phyloP scores from a whole-genome alignment of 2,797 vertebrate genomes.

The Typhlichthys eigenmanni region DNA sequence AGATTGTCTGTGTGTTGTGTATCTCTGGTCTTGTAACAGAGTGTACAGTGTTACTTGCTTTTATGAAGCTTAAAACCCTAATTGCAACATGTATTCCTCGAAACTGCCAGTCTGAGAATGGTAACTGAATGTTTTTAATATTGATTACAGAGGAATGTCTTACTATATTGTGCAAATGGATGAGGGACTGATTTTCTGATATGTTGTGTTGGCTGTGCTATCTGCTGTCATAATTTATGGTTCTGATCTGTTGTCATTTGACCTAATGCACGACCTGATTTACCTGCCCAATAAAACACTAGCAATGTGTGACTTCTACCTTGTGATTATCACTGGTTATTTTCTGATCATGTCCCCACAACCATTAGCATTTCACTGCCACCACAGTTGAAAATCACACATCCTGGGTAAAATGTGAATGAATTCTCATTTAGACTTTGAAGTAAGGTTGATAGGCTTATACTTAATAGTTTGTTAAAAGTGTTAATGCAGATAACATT shows the following conservation, averaged over 20 bases:
- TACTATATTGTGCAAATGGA: constrained; percentile 16
- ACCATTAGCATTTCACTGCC: background rate
- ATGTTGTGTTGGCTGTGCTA: constrained; percentile 34
- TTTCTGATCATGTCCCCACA: constrained; percentile 19
- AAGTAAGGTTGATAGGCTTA: too few relatives aligned
- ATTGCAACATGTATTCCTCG: constrained; percentile 54
- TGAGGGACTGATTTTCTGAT: constrained; percentile 19
- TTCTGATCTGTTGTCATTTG: constrained; percentile 56
- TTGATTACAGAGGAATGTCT: constrained; percentile 8
- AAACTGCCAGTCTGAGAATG: constrained; percentile 22
- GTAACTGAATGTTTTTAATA: constrained; percentile 52
- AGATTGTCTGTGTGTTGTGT: constrained; percentile 38
- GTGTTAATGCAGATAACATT: too few relatives aligned
- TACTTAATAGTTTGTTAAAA: too few relatives aligned
- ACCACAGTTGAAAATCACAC: too few relatives aligned
- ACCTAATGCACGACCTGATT: constrained; percentile 61
- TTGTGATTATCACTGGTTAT: constrained; percentile 54
- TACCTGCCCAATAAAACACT: constrained; percentile 81
- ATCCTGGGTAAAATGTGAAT: too few relatives aligned
- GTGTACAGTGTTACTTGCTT: constrained; percentile 46
- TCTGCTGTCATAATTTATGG: constrained; percentile 55
- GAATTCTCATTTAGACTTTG: too few relatives aligned
- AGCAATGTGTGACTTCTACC: constrained; percentile 72
- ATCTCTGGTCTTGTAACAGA: constrained; percentile 46
- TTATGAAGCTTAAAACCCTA: constrained; percentile 42